Evolutionary conservation across 2,113 vertebrate species (phyloP).

Genomic region (Micromys minutus): DNA sequence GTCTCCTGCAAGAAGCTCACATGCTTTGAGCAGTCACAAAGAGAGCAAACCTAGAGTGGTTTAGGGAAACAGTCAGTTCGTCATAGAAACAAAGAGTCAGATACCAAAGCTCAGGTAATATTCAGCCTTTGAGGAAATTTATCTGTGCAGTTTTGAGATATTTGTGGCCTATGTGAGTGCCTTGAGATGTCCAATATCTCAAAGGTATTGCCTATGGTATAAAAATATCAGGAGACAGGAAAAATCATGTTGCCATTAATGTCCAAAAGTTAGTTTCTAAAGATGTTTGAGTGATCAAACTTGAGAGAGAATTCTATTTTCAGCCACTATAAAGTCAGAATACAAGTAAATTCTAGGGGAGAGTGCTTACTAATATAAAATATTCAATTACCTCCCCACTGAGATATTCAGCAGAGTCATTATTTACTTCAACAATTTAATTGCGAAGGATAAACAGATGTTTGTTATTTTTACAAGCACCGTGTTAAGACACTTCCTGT

Average conservation of each 20-base stretch:
- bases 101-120: too few species aligned
- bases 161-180: not conserved
- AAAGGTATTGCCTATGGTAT: not conserved
- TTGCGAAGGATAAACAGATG: not conserved
- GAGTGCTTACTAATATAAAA: not conserved
- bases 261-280: not conserved
- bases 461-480: constrained; percentile 13
- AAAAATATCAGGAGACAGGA: not conserved
- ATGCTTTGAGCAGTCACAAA: not conserved
- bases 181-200: not conserved
- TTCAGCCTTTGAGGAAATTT: not conserved
- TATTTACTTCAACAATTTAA: constrained; percentile 34
- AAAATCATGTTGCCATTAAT: not conserved
- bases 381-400: not conserved
- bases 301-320: constrained; percentile 40
- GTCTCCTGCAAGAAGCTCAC: too few species aligned
- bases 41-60: not conserved
- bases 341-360: not conserved
- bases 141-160: not conserved
- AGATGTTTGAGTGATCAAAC: not conserved
- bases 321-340: not conserved
- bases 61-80: not conserved
- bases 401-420: not conserved
- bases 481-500: not conserved
- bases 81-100: not conserved